Conservation (phyloP, 2,113 vertebrate genomes). For the Chroicocephalus ridibundus region DNA sequence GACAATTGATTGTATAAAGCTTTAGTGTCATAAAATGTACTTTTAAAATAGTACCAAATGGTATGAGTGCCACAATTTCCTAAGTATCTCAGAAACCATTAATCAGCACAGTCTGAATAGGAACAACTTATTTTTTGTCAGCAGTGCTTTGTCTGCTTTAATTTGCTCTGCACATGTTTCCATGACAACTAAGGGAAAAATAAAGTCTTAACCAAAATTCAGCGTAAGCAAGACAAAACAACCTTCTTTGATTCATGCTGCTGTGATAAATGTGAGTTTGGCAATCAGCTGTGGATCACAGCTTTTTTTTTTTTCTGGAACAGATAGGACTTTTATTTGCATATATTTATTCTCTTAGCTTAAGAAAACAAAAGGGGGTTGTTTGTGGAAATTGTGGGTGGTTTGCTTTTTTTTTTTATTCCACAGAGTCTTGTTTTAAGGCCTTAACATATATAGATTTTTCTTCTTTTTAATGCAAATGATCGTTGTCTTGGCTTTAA, state of each 20-base stretch:
- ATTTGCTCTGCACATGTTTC: slow-evolving; percentile 26
- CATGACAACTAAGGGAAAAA: slow-evolving; percentile 44
- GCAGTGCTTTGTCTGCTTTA: slow-evolving; percentile 14
- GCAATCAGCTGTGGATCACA: not conserved
- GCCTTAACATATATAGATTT: not conserved
- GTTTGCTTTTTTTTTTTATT: not conserved
- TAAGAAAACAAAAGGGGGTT: not conserved
- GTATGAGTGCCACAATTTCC: not conserved
- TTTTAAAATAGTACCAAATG: not conserved
- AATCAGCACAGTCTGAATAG: not conserved
- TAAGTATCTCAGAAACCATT: not conserved
- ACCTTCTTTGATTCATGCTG: slow-evolving; percentile 4
- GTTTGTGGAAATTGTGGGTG: not conserved
- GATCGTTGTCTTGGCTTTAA: not conserved
- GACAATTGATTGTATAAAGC: not conserved
- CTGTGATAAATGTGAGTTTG: slow-evolving; percentile 16
- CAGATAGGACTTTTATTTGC: not conserved
- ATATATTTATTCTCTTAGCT: not conserved
- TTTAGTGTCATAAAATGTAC: not conserved
- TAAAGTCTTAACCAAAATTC: slow-evolving; percentile 19
- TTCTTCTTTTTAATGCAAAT: not conserved
- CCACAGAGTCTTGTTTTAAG: not conserved
- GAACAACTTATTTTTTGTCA: not conserved
- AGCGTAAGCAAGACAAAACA: slow-evolving; percentile 28
- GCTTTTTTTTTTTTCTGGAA: not conserved